Evolutionary conservation across 2,113 vertebrate genomes (phyloP), one percentile per base, ranked within the genome.

Genomic region (Psittacula cyanocephala): DNA sequence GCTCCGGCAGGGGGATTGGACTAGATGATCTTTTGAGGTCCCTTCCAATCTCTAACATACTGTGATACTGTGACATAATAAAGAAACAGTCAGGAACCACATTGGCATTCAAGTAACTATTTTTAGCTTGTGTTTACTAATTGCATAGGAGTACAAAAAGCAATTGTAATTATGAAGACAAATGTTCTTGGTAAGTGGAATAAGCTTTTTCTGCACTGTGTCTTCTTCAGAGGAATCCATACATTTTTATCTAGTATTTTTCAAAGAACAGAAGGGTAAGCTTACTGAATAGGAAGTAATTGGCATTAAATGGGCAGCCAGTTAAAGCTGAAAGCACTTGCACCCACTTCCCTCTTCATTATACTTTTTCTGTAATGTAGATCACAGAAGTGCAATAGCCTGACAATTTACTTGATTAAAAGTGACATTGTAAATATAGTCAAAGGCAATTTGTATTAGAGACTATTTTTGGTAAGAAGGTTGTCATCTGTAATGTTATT

Each of bases 401-500:
- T 94, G 88, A 91, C 88, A 96, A 87, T 93, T 93, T 52, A 10
- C 77, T 89, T 95, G 95, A 97, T 97, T 97, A 97, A 96, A 97
- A 93, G 81, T 92, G 94, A 93, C 92, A 88, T 77, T 89, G 93
- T 96, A 94, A 97, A 97, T 96, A 93, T 2, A 97, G 93, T 93
- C 94, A 95, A 95, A 96, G 88, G 91, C 86, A 95, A 94, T 95
- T 94, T 94, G 86, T 94, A 87, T 96, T 80, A 93, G 88, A 80
- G 93, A 81, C 81, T 89, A 53, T 77, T 94, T 95, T 91, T 96
- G 63, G 86, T 93, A 92, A 72, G 91, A 67, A 94, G 90, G 81
- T 88, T 97, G 94, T 96, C 88, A 93, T 93, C 92, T 94, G 47
- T 50, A 80, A 55, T 19, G 17, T 80, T 87, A 87, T 96, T 92